Percentiles rank a stretch among this genome's conserved stretches.
Conservation (phyloP, 2,888 invertebrate species). For the Ennomos fuscantarius region DNA sequence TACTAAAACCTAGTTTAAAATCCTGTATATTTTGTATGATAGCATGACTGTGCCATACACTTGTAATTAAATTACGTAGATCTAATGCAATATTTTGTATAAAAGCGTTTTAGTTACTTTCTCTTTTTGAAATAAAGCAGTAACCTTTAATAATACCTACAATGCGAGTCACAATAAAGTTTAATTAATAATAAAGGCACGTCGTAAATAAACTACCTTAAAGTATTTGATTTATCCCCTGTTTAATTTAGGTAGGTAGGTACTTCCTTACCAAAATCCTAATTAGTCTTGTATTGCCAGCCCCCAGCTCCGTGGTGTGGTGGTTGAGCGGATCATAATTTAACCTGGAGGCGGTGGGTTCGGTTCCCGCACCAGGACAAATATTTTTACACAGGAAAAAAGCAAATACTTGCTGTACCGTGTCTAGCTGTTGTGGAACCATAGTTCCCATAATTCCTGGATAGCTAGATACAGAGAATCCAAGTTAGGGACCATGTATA, state of each 20-base stretch:
- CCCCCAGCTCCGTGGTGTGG: too few species aligned
- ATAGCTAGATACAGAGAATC: too few species aligned
- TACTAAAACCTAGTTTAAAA: conserved; percentile 64
- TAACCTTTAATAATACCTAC: conserved; percentile 42
- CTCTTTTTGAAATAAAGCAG: conserved; percentile 70
- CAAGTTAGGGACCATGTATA: too few species aligned
- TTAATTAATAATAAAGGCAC: conserved; percentile 78
- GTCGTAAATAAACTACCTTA: conserved; percentile 64
- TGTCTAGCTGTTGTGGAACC: too few species aligned
- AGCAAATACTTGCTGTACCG: too few species aligned
- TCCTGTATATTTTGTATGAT: conserved; percentile 84
- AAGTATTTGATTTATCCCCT: conserved; percentile 45
- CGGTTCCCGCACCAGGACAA: too few species aligned
- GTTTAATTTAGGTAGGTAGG: conserved; percentile 45
- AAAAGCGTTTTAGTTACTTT: conserved; percentile 65
- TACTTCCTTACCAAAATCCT: not conserved
- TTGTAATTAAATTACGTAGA: conserved; percentile 80
- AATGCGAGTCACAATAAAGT: conserved; percentile 72
- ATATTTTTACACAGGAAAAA: too few species aligned
- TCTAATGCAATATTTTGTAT: conserved; percentile 77
- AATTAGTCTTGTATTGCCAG: too few species aligned
- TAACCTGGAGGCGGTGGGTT: too few species aligned
- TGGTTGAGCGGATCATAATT: too few species aligned
- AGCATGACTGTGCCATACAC: conserved; percentile 77
- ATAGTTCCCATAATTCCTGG: too few species aligned